These are phyloP conservation scores for Ambastaia sidthimunki DNA, from an alignment of 2,797 vertebrate genomes.

Conservation along the genomic window DNA sequence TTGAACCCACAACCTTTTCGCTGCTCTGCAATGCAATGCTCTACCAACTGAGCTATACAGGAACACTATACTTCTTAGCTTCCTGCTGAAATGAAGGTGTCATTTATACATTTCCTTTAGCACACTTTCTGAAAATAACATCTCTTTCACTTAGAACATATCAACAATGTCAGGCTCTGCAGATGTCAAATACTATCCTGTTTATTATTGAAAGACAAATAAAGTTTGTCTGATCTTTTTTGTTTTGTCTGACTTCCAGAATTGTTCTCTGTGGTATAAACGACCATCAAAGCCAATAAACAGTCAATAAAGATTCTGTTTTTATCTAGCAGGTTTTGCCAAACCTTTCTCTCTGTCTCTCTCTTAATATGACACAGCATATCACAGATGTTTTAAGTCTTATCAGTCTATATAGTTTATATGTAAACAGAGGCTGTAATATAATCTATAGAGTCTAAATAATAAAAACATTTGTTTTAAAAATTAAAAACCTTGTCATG, in stretches of 20 bases:
- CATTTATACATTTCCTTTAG: constrained; percentile 67
- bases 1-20: too few species aligned
- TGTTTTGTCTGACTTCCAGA: not conserved
- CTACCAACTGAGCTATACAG: too few species aligned
- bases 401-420: too few species aligned
- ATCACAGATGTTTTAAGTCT: not conserved
- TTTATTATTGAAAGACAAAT: not conserved
- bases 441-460: too few species aligned
- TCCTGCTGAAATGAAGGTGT: constrained; percentile 68
- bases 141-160: constrained; percentile 32
- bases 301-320: not conserved
- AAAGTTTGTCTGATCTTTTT: not conserved
- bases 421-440: too few species aligned
- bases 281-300: not conserved
- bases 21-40: too few species aligned
- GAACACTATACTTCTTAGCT: constrained; percentile 57
- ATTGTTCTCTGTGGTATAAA: too few species aligned
- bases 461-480: too few species aligned
- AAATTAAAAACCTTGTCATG: too few species aligned
- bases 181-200: constrained; percentile 3
- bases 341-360: too few species aligned
- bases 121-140: constrained; percentile 54
- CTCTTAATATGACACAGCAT: not conserved
- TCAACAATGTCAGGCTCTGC: constrained; percentile 11
- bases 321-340: too few species aligned